Conservation (phyloP, 1,140 invertebrate genomes). For the Neodiprion lecontei region DNA sequence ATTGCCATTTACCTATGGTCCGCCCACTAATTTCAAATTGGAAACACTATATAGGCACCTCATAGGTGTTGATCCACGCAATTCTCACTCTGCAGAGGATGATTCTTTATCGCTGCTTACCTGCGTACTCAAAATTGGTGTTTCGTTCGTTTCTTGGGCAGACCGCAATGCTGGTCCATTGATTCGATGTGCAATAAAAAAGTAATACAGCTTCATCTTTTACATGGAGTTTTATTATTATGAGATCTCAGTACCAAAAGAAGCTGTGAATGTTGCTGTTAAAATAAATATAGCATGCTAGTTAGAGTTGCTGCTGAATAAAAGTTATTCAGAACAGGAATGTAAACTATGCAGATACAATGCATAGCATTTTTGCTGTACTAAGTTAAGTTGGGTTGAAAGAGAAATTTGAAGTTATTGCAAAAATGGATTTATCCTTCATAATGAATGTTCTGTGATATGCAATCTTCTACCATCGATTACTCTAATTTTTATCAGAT, state of each 20-base stretch:
- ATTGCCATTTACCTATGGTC: slow-evolving; percentile 2
- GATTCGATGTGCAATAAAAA: slow-evolving; percentile 12
- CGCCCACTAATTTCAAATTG: slow-evolving; percentile 59
- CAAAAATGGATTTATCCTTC: too few species aligned
- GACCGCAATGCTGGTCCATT: slow-evolving; percentile 61
- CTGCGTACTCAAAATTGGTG: slow-evolving; percentile 61
- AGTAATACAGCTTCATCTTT: too few species aligned
- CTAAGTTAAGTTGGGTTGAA: too few species aligned
- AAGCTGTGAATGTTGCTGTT: background rate
- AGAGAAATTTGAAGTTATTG: too few species aligned
- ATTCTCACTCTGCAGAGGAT: slow-evolving; percentile 67
- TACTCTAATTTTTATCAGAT: too few species aligned
- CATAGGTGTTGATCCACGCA: slow-evolving; percentile 49
- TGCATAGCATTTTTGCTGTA: too few species aligned
- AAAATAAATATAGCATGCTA: too few species aligned
- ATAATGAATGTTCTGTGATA: too few species aligned
- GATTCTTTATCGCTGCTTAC: slow-evolving; percentile 67
- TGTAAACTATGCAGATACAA: too few species aligned
- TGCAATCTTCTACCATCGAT: too few species aligned
- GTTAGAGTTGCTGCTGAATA: too few species aligned
- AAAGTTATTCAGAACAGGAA: too few species aligned
- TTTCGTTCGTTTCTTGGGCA: slow-evolving; percentile 65
- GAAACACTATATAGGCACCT: slow-evolving; percentile 62
- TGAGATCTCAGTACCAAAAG: background rate
- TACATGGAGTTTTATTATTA: background rate